phyloP scores from a whole-genome alignment of 2,113 vertebrate species.

The Leptobrachium leishanense region DNA sequence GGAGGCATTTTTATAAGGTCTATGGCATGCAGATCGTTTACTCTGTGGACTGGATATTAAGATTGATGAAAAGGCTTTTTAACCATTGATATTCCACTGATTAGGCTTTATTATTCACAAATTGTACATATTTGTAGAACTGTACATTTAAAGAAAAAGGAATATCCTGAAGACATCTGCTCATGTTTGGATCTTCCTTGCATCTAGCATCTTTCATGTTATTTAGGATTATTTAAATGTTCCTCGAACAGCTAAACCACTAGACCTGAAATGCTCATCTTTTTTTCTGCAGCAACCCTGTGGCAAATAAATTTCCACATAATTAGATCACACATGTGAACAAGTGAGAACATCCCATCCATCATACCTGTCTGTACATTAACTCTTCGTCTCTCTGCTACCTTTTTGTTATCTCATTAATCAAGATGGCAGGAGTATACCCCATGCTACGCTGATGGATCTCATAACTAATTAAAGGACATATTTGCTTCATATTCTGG shows the following conservation, averaged over 20 bases:
- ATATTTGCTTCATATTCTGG: slow-evolving; percentile 8
- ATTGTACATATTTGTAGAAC: background rate
- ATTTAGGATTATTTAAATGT: background rate
- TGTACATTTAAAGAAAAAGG: background rate
- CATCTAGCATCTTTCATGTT: background rate
- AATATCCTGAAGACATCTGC: background rate
- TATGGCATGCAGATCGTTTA: too few relatives aligned
- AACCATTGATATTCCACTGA: background rate
- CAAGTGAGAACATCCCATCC: slow-evolving; percentile 4
- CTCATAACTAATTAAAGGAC: slow-evolving; percentile 11
- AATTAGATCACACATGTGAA: slow-evolving; percentile 23
- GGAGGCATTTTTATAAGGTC: too few relatives aligned
- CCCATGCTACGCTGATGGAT: background rate
- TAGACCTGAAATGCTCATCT: background rate
- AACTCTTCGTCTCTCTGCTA: slow-evolving; percentile 16
- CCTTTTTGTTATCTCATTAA: slow-evolving; percentile 17
- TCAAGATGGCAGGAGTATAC: slow-evolving; percentile 13
- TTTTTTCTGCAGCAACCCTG: slow-evolving; percentile 11
- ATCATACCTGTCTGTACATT: slow-evolving; percentile 19
- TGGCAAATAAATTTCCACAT: slow-evolving; percentile 19
- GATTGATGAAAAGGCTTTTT: background rate
- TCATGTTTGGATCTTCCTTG: background rate
- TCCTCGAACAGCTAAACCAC: background rate
- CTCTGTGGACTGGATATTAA: too few relatives aligned
- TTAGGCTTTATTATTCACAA: slow-evolving; percentile 1